Evolutionary conservation across 1,140 invertebrate species (phyloP), one percentile per base, ranked within the genome.

Genomic region (Mactra quadrangularis): DNA sequence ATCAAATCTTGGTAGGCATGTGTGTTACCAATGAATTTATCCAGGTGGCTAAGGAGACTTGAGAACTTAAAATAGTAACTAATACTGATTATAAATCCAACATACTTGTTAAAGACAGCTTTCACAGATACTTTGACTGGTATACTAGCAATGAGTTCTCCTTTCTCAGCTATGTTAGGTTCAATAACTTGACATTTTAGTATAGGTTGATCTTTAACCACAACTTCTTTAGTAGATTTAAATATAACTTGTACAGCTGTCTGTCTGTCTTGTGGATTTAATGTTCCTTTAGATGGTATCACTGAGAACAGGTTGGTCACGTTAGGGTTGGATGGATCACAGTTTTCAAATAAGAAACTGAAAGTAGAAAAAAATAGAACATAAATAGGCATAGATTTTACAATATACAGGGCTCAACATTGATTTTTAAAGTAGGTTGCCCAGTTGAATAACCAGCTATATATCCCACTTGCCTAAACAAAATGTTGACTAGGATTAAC

Each of bases 61-160:
- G n/a, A n/a, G n/a, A n/a, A n/a, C n/a, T n/a, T n/a, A n/a, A n/a
- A n/a, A n/a, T n/a, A n/a, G n/a, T n/a, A n/a, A n/a, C n/a, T n/a
- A n/a, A n/a, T n/a, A n/a, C n/a, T n/a, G n/a, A n/a, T n/a, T n/a
- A n/a, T n/a, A n/a, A n/a, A n/a, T n/a, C n/a, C n/a, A n/a, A 87
- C 91, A 89, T 88, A 93, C 92, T 93, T 93, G 87, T 90, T 92
- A 83, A 91, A 93, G 25, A 92, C 89, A 50, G 92, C 85, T 72
- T 90, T 90, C 13, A 91, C 92, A 35, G 92, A 92, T 7, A 93
- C 85, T 85, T 92, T 93, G 76, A 93, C 89, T 15, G 93, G 93
- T 31, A 93, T 93, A 60, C 87, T 91, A 13, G 93, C 93, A 59
- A 93, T 93, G 19, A 90, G 85, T 72, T 92, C 91, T 2, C 91